phyloP scores from a whole-genome alignment of 2,888 invertebrate genomes.

The Nomada fucata region DNA sequence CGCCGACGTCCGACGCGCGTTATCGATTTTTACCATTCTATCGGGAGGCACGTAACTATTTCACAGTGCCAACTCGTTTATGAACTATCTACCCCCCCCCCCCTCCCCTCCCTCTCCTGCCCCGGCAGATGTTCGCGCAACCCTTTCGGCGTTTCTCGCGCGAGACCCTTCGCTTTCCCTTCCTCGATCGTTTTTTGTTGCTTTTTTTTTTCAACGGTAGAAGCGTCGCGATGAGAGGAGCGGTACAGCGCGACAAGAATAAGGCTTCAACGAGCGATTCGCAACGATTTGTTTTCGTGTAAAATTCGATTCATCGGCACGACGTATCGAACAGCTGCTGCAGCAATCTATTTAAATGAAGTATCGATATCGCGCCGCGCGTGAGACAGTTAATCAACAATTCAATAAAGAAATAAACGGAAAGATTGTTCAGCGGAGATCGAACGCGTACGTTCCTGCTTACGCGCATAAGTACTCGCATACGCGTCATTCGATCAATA shows the following conservation, averaged over 20 bases:
- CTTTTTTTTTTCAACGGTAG: too few species aligned
- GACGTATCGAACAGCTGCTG: too few species aligned
- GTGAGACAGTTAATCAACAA: constrained; percentile 19
- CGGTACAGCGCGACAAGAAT: too few species aligned
- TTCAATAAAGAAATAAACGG: not conserved
- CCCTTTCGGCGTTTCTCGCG: too few species aligned
- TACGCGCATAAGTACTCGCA: constrained; percentile 25
- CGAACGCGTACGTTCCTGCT: constrained; percentile 24
- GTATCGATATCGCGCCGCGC: not conserved
- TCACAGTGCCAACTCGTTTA: constrained; percentile 29
- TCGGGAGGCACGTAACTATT: constrained; percentile 61
- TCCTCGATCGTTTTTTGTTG: too few species aligned
- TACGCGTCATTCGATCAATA: constrained; percentile 78
- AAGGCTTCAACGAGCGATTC: not conserved
- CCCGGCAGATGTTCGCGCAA: too few species aligned
- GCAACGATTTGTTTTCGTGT: not conserved
- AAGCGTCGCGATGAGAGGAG: too few species aligned
- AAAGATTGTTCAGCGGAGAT: constrained; percentile 20
- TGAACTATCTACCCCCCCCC: not conserved
- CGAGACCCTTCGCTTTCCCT: too few species aligned
- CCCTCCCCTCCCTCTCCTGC: too few species aligned
- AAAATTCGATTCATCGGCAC: too few species aligned
- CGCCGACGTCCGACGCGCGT: constrained; percentile 67
- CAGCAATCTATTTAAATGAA: too few species aligned
- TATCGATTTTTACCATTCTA: constrained; percentile 73